Evolutionary conservation across 2,797 vertebrate species (phyloP).

Genomic region (Vespertilio murinus): DNA sequence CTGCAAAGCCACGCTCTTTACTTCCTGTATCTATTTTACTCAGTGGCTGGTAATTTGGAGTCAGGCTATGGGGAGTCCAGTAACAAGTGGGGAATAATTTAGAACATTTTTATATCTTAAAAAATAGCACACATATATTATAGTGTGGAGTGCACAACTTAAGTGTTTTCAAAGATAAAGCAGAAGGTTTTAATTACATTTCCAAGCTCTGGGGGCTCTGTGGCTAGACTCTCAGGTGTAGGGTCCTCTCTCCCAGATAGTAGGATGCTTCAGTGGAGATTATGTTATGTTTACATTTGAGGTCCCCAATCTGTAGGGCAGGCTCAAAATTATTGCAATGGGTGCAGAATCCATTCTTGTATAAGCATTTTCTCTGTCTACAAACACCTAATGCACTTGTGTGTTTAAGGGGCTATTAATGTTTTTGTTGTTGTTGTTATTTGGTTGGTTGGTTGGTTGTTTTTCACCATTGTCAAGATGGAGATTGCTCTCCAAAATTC

Average conservation of each 20-base stretch:
- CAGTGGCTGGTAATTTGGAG: neutral
- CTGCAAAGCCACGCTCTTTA: neutral
- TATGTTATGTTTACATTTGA: neutral
- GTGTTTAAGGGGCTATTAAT: neutral
- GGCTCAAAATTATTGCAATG: neutral
- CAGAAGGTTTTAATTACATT: neutral
- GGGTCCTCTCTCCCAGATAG: neutral
- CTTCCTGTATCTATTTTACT: neutral
- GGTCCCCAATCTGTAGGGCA: neutral
- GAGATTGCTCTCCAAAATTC: neutral
- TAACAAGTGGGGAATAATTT: neutral
- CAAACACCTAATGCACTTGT: neutral
- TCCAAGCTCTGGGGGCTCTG: neutral
- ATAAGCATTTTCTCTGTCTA: neutral
- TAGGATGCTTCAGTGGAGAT: neutral
- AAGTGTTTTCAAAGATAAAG: neutral
- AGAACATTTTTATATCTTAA: slow-evolving; percentile 37
- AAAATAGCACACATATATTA: neutral
- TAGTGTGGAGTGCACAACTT: neutral
- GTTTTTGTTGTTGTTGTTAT: neutral
- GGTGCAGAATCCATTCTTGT: neutral
- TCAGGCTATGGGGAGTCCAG: neutral
- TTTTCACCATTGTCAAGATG: neutral
- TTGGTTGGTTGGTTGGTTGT: neutral
- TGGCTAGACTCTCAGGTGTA: neutral